Evolutionary conservation across 2,888 invertebrate genomes (phyloP), one percentile per base, ranked within the genome.

Genomic region (Automeris io): DNA sequence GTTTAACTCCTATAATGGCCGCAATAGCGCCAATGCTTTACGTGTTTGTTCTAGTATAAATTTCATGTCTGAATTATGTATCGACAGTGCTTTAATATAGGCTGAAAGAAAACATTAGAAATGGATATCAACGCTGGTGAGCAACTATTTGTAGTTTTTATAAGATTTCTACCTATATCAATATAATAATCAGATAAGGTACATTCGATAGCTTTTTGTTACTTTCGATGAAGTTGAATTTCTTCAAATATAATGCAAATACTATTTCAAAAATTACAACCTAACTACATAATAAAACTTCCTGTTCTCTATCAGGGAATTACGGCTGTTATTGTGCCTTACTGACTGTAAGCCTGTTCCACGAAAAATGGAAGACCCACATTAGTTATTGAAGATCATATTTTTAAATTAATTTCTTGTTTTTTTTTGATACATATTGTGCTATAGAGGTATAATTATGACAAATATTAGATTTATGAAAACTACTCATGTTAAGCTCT

Each of bases 111-210:
- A 50, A 51, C 60, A 55, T 61, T 62, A 76, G 82, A 80, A 63
- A 86, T 86, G 85, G 85, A 86, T 69, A 77, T 82, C 61, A 82
- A 78, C 74, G 78, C 78, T 71, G 86, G 85, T 85, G 69, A 79
- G 83, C 69, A 49, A 35, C 39, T 45, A 39, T 35, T 39, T 37
- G 35, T 47, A 44, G 37, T 44, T 48, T 40, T 37, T 16, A 26
- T 40, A 47, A 33, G 39, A 43, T 36, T 41, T 42, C 37, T 37
- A 37, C 35, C 34, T 43, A 45, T 39, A 46, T 44, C 36, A 40
- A 36, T 18, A 49, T 11, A 60, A 53, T 41, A 47, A 51, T 54
- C 47, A 33, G 43, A 44, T 53, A 43, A 43, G 42, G 48, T n/a
- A n/a, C n/a, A n/a, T n/a, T n/a, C 47, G 46, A 42, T 49, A 47